These are phyloP conservation scores for Silvanus unidentatus DNA, from an alignment of 2,888 invertebrate species.

Conservation along the genomic window DNA sequence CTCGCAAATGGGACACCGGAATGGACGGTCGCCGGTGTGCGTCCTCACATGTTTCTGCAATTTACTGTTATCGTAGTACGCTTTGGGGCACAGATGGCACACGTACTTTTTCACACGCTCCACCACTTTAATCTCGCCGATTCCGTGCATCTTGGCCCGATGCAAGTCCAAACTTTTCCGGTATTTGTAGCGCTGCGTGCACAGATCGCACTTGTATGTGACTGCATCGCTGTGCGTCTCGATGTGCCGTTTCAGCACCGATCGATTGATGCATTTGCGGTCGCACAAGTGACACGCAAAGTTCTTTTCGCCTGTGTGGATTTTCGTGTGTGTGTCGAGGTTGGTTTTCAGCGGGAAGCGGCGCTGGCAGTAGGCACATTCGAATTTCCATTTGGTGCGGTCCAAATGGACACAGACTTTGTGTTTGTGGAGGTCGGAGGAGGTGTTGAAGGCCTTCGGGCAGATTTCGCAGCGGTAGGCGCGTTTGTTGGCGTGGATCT, in stretches of 20 bases:
- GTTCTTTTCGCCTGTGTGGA: constrained; percentile 38
- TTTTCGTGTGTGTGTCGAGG: constrained; percentile 36
- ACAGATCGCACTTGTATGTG: constrained; percentile 46
- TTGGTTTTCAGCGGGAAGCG: constrained; percentile 39
- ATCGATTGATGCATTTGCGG: constrained; percentile 34
- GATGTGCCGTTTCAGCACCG: constrained; percentile 34
- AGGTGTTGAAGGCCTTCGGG: constrained; percentile 41
- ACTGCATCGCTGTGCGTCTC: constrained; percentile 35
- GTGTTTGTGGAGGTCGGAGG: constrained; percentile 39
- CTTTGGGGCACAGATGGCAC: constrained; percentile 36
- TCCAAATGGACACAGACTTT: constrained; percentile 39
- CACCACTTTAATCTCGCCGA: constrained; percentile 46
- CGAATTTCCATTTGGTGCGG: constrained; percentile 36
- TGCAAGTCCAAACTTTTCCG: constrained; percentile 50
- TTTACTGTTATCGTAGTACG: constrained; percentile 36
- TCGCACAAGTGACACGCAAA: constrained; percentile 38
- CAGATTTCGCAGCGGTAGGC: constrained; percentile 37
- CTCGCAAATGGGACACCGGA: constrained; percentile 34
- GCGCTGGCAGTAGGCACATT: constrained; percentile 32
- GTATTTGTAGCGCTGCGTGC: constrained; percentile 51
- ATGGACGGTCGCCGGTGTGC: constrained; percentile 36
- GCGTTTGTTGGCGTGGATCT: constrained; percentile 39
- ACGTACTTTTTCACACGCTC: constrained; percentile 47
- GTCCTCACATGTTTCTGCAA: constrained; percentile 37
- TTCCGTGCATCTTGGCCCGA: constrained; percentile 47